Evolutionary conservation across 2,797 vertebrate species (phyloP).

Genomic region (Prionace glauca): DNA sequence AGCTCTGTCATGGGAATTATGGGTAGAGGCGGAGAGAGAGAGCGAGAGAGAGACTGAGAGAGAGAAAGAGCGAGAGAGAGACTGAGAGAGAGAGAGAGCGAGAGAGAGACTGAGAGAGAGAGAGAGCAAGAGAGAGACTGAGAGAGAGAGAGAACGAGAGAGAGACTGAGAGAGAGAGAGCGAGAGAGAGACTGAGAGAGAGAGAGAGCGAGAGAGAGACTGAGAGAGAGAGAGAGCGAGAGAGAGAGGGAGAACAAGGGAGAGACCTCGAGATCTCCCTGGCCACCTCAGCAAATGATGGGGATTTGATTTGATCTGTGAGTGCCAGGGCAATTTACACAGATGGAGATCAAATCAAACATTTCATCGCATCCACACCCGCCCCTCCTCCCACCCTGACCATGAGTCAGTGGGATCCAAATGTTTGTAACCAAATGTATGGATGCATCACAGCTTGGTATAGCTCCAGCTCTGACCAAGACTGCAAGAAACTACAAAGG

Average conservation of each 20-base stretch:
- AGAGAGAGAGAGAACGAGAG: not conserved
- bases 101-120: not conserved
- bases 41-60: not conserved
- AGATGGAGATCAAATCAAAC: not conserved
- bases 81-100: not conserved
- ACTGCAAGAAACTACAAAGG: too few species aligned
- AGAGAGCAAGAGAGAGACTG: not conserved
- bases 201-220: not conserved
- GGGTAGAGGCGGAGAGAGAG: not conserved
- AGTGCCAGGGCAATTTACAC: not conserved
- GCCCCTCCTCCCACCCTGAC: not conserved
- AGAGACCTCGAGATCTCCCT: not conserved
- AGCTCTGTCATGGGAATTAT: not conserved
- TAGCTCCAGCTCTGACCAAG: too few species aligned
- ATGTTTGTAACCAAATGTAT: not conserved
- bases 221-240: not conserved
- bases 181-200: too few species aligned
- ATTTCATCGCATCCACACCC: not conserved
- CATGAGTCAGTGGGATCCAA: not conserved
- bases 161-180: not conserved
- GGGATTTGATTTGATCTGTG: not conserved
- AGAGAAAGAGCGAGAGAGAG: not conserved
- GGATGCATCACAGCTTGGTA: too few species aligned
- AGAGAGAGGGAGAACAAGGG: not conserved
- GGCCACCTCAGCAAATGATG: not conserved